Evolutionary conservation across 2,113 vertebrate genomes (phyloP).

Genomic region (Gopherus evgoodei): DNA sequence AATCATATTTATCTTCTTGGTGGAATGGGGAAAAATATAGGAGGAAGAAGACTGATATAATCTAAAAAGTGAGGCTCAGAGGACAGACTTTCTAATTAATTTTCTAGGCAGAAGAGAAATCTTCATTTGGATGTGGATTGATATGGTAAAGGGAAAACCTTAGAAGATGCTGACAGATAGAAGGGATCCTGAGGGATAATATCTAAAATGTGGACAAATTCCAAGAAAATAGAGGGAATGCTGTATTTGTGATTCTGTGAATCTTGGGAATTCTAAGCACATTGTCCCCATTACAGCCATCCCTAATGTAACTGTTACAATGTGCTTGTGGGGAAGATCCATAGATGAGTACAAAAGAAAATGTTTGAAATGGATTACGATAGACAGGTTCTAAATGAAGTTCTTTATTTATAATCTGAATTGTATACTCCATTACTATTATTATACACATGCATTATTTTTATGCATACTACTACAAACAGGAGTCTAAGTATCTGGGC

Average conservation of each 20-base stretch:
- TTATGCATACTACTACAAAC: background rate
- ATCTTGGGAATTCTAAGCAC: too few species aligned
- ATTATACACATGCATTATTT: background rate
- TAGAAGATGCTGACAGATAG: too few species aligned
- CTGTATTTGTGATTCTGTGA: too few species aligned
- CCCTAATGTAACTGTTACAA: too few species aligned
- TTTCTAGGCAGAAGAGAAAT: background rate
- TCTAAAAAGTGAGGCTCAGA: background rate
- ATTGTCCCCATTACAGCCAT: too few species aligned
- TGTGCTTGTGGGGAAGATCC: too few species aligned
- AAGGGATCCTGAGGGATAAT: too few species aligned
- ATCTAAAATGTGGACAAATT: too few species aligned
- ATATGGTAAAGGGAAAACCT: background rate
- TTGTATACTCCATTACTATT: background rate
- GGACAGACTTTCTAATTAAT: background rate
- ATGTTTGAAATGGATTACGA: background rate
- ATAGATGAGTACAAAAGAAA: too few species aligned
- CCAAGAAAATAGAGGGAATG: too few species aligned
- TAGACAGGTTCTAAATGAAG: background rate
- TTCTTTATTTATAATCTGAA: background rate
- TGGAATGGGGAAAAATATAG: background rate
- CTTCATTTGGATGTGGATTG: background rate
- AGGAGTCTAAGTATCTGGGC: background rate
- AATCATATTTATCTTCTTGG: background rate
- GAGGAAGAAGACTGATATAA: background rate